Evolutionary conservation across 2,888 invertebrate species (phyloP), one percentile per base, ranked within the genome.

Genomic region (Euclidia mi): DNA sequence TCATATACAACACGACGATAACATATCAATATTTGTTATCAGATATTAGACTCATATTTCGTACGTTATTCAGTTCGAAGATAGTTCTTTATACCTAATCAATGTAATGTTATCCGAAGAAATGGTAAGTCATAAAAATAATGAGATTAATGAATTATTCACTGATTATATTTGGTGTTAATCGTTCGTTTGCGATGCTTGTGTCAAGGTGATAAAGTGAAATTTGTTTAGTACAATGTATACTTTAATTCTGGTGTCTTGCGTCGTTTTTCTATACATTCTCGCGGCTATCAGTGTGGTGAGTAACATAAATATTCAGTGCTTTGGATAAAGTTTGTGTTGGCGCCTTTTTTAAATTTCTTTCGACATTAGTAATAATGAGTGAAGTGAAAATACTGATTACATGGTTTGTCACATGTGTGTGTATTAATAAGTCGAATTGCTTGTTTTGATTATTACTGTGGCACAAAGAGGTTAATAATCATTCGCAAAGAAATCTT

Each of bases 101-200:
- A 79, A 82, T 72, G 80, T 79, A 76, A 80, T 69, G 76, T 78
- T 76, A 76, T 76, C 78, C 70, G 83, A 87, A 88, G 85, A 88
- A 92, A 91, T 89, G 91, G 92, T 93, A 79, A 89, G 91, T 84
- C 70, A 82, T 85, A 77, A 78, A 68, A 69, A 78, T 82, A 80
- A 85, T 84, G 79, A 82, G 73, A 74, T 76, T 73, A 74, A 74
- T 66, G 29, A 63, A 12, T 46, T 51, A 61, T 52, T 57, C 15
- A 15, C 41, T 42, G 37, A 41, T 0, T 20, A 51, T 47, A 68
- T 32, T 64, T 41, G 44, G 44, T 49, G 51, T 14, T 74, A 69
- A 74, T 70, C 62, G 29, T 17, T 48, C 35, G 50, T 17, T 29
- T 9, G 69, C 55, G 59, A 74, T 70, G 72, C 14, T 46, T 31